phyloP scores from a whole-genome alignment of 2,113 vertebrate genomes.

The Corythaeola cristata region DNA sequence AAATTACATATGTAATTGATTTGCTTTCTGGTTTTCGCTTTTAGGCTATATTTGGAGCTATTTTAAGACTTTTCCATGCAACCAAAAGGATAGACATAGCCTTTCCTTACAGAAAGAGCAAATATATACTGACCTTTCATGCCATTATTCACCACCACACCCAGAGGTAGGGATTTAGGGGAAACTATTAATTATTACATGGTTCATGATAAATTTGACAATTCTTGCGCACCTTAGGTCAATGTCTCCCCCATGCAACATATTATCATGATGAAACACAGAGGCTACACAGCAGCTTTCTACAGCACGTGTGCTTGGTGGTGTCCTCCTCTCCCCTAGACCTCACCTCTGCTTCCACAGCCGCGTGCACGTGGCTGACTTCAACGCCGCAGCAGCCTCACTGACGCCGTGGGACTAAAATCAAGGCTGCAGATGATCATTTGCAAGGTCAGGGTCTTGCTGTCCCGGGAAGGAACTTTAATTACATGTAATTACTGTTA shows the following conservation, averaged over 20 bases:
- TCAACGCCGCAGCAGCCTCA: not conserved
- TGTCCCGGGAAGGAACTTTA: not conserved
- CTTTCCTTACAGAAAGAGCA: not conserved
- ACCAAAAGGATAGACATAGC: not conserved
- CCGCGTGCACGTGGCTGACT: fast-evolving
- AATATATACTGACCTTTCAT: not conserved
- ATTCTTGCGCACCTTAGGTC: not conserved
- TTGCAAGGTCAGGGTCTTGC: not conserved
- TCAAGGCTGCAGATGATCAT: not conserved
- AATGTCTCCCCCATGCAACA: not conserved
- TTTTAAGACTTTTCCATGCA: not conserved
- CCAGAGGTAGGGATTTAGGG: not conserved
- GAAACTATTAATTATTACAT: not conserved
- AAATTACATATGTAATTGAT: not conserved
- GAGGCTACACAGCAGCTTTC: not conserved
- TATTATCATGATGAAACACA: not conserved
- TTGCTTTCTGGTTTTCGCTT: not conserved
- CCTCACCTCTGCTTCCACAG: not conserved
- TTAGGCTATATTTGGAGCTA: not conserved
- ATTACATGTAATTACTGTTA: not conserved
- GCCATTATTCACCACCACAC: not conserved
- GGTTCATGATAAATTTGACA: not conserved
- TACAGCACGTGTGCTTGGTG: not conserved
- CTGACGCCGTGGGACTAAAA: not conserved
- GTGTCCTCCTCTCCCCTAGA: not conserved